Base-by-base conservation (phyloP, 2,888 invertebrate species). In the Subacronicta megacephala region DNA sequence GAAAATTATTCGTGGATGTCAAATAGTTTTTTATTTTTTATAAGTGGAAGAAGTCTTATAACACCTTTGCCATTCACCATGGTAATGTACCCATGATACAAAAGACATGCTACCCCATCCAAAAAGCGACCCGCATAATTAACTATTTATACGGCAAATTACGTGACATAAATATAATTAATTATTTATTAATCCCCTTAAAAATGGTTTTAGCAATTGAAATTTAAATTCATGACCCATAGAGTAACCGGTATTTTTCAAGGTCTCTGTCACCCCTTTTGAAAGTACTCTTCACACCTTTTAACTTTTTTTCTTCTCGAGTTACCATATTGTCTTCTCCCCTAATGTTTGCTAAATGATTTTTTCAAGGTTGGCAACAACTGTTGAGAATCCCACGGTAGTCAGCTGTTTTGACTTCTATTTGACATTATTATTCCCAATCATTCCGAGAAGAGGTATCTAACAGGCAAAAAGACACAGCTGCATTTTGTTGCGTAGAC, bases 281-380 rank as follows among this genome's bases (percentile, higher is more conserved):
- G 18, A 62, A 41, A 61, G 57, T 62, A 65, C 42, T 72, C 62
- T 80, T 81, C 66, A 76, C 81, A 81, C 81, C 80, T 81, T 78
- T 76, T 56, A 41, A 55, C 35, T 69, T 75, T 66, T 71, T 73
- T 57, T 42, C 18, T 68, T 77, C 68, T 78, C 75, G 62, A 73
- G 63, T 78, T 75, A 62, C 68, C 16, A 12, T 20, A 9, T 70
- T 68, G 78, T 86, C 77, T 76, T 74, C 36, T 62, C 59, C 86
- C 88, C 82, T 80, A 59, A 70, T 85, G 77, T 85, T 85, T 84
- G 86, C 83, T 84, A 84, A 87, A 85, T 80, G 75, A 68, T 75
- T 82, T 80, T 81, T 85, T 82, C 62, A 73, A 64, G 64, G 75
- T 79, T 81, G 79, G 76, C 84, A 82, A 83, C 84, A 82, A 83